Evolutionary conservation across 2,797 vertebrate genomes (phyloP), one percentile per base, ranked within the genome.

Genomic region (Megalops cyprinoides): DNA sequence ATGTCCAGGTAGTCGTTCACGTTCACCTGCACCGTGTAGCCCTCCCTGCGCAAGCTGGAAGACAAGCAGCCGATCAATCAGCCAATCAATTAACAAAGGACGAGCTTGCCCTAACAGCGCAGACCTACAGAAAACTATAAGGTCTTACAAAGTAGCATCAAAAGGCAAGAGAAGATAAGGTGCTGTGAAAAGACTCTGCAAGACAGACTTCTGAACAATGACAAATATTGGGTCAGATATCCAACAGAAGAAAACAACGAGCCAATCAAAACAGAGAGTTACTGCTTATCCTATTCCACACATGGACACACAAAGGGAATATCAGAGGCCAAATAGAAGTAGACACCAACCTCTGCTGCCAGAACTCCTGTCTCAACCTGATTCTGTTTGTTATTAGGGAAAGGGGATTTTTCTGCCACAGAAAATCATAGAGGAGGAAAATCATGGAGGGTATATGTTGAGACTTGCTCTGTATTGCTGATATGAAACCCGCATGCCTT

Each of bases 1-100:
- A 98, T 97, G 89, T 98, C 97, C 94, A 98, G 90, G 86, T 98
- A 98, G 88, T 98, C 97, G 7, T 98, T 98, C 85, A 98, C 96
- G 5, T 95, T 97, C 90, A 98, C 97, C 91, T 97, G 95, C 87
- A 98, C 96, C 0, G 96, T 98, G 95, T 95, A 98, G 69, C 96
- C 96, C 84, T 98, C 96, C 79, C 93, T 92, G 58, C 95, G 92
- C 69, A 98, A 88, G 85, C 97, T 98, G 92, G 0, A 51, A 4
- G 12, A 39, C 44, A 42, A 71, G 8, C 56, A 49, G 67, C 58
- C 31, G 48, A 49, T 20, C 48, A 53, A 55, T 15, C 34, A 6
- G 15, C 42, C 34, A 71, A 71, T 44, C n/a, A 28, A 25, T 25
- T 3, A 60, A 60, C 28, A 5, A 28, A 25, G 12, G 23, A 48